A percentile compares a stretch with the other conserved stretches of the same genome.
Conservation (phyloP, 2,113 vertebrate genomes). For the Engraulis encrasicolus region DNA sequence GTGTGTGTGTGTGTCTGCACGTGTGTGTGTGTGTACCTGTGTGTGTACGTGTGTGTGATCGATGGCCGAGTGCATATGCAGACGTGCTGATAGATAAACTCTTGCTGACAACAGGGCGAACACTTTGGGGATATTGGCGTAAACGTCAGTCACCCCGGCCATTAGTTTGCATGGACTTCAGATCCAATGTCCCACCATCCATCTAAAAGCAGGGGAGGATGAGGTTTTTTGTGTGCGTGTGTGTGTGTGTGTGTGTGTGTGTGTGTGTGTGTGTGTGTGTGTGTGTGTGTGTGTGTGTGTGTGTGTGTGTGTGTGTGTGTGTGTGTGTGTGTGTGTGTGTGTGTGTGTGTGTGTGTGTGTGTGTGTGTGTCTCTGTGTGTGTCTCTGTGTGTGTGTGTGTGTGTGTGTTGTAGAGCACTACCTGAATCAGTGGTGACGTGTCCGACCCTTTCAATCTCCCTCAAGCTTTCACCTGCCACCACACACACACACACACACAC, state of each 20-base stretch:
- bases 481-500: neutral
- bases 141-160: slow-evolving; percentile 72
- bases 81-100: slow-evolving; percentile 77
- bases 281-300: no score
- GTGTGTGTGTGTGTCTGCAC: no score
- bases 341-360: neutral
- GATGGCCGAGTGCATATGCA: slow-evolving; percentile 63
- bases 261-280: no score
- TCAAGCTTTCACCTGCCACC: neutral
- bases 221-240: neutral
- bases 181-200: slow-evolving; percentile 76
- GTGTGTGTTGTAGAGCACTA: no score
- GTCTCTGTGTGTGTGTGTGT: no score
- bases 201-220: slow-evolving; percentile 56
- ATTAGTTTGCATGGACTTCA: slow-evolving; percentile 77
- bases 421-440: neutral
- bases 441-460: neutral
- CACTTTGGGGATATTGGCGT: slow-evolving; percentile 74
- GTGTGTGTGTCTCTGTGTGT: no score
- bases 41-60: no score
- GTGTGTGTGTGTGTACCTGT: no score
- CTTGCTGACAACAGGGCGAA: slow-evolving; percentile 74
- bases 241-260: no score
- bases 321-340: no score
- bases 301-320: no score